Conservation (phyloP, 2,113 vertebrate genomes). For the Bostrychus sinensis region DNA sequence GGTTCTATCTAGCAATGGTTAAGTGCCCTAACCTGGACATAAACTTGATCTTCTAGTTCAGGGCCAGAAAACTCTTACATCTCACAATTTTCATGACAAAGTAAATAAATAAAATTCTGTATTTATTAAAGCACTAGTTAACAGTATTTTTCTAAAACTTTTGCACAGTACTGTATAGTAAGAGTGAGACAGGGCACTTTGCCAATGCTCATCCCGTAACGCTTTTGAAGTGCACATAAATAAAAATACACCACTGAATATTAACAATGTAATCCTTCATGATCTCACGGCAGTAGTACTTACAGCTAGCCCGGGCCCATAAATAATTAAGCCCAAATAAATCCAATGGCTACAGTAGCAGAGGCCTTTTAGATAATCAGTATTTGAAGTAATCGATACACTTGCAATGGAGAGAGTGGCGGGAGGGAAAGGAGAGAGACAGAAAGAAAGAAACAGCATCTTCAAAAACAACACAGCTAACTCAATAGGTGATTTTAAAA, state of each 20-base stretch:
- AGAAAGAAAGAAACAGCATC: slow-evolving; percentile 44
- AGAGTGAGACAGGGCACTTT: slow-evolving; percentile 57
- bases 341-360: slow-evolving; percentile 84
- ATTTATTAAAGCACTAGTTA: no score
- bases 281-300: slow-evolving; percentile 80
- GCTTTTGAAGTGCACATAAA: slow-evolving; percentile 75
- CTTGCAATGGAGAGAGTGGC: slow-evolving; percentile 69
- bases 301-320: slow-evolving; percentile 82
- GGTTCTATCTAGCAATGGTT: no score
- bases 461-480: slow-evolving; percentile 70
- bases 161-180: slow-evolving; percentile 13
- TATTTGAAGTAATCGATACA: slow-evolving; percentile 90
- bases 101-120: no score
- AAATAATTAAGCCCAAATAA: slow-evolving; percentile 89
- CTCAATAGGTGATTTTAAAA: slow-evolving; percentile 72
- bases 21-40: no score
- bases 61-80: no score
- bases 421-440: neutral
- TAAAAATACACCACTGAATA: slow-evolving; percentile 80
- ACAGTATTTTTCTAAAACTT: no score
- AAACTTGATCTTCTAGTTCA: no score
- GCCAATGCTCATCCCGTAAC: slow-evolving; percentile 70
- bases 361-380: slow-evolving; percentile 88
- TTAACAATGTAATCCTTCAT: slow-evolving; percentile 80
- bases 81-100: no score